Evolutionary conservation across 2,888 invertebrate species (phyloP), one percentile per base, ranked within the genome.

Genomic region (Prenolepis imparis): DNA sequence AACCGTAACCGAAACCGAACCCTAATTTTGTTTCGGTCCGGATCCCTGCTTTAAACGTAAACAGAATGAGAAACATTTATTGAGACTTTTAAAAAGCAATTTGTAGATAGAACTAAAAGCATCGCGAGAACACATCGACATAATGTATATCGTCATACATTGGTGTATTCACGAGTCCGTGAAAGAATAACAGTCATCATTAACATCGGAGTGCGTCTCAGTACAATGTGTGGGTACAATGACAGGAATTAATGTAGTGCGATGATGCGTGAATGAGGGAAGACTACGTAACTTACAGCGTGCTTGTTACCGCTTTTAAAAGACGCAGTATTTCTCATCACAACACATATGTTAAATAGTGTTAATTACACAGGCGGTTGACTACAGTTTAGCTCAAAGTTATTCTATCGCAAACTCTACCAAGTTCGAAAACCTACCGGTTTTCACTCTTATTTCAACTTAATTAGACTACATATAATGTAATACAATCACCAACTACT

Each of bases 281-380:
- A 3, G 32, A 21, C 8, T 48, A 63, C 21, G 6, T 75, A 63
- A 24, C 21, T 63, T 39, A 57, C 8, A 15, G 66, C 41, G 5
- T 41, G 41, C 66, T 66, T n/a, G 18, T 55, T 67, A 21, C 21
- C 11, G 15, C 61, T 32, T 75, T 1, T 52, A 36, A 8, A 41
- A 32, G 39, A 39, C 15, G 15, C 11, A 66, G n/a, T 64, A 3
- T 82, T 48, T 12, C 61, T 67, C 63, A 2, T 39, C n/a, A 59
- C 44, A 70, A 64, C 83, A 84, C 70, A 73, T 24, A 15, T 85
- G 87, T 91, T 91, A 88, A 90, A 85, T 87, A 84, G 81, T 90
- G 92, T 93, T 93, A 93, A 92, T 93, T 91, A 90, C 92, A 85
- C 55, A 93, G 90, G 90, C 91, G 85, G 24, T 61, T 83, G 80